A percentile compares a stretch with the other conserved stretches of the same genome.
phyloP scores from a whole-genome alignment of 1,140 invertebrate species.

The Drosophila biarmipes region DNA sequence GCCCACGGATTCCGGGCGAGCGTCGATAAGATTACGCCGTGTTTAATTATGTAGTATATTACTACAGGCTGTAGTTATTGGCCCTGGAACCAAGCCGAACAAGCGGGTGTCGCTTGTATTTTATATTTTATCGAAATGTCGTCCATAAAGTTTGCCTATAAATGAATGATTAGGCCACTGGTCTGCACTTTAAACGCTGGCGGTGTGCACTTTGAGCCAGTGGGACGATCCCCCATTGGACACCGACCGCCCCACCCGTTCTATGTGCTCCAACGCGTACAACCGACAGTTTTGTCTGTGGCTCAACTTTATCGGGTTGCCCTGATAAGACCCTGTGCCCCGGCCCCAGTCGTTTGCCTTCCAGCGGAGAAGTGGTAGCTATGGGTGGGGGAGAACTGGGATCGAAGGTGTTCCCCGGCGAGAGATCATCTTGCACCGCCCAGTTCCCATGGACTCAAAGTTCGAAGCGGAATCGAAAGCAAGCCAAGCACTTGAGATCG shows the following conservation, averaged over 20 bases:
- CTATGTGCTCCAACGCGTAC: neutral
- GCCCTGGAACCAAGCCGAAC: neutral
- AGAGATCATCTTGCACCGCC: slow-evolving; percentile 4
- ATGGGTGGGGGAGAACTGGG: neutral
- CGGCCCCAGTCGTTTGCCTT: slow-evolving; percentile 1
- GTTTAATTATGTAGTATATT: slow-evolving; percentile 37
- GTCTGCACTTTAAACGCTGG: slow-evolving; percentile 57
- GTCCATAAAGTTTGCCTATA: slow-evolving; percentile 51
- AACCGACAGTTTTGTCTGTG: neutral
- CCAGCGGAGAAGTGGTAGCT: neutral
- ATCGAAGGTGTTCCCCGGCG: neutral
- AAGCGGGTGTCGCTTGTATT: slow-evolving; percentile 14
- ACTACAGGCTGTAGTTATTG: slow-evolving; percentile 29
- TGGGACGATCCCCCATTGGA: slow-evolving; percentile 20
- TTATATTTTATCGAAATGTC: slow-evolving; percentile 55
- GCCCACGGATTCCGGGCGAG: neutral
- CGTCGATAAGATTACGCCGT: slow-evolving; percentile 50
- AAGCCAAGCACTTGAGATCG: neutral
- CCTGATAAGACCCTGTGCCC: slow-evolving; percentile 14
- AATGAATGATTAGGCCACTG: slow-evolving; percentile 41
- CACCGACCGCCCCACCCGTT: neutral
- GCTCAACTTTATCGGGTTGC: slow-evolving; percentile 19
- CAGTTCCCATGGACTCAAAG: slow-evolving; percentile 1
- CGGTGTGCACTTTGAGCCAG: slow-evolving; percentile 64
- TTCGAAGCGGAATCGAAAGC: slow-evolving; percentile 6